Percentiles rank a stretch among this genome's conserved stretches.
These are phyloP conservation scores for Nymphalis io DNA, from an alignment of 1,140 invertebrate species.

Conservation along the genomic window DNA sequence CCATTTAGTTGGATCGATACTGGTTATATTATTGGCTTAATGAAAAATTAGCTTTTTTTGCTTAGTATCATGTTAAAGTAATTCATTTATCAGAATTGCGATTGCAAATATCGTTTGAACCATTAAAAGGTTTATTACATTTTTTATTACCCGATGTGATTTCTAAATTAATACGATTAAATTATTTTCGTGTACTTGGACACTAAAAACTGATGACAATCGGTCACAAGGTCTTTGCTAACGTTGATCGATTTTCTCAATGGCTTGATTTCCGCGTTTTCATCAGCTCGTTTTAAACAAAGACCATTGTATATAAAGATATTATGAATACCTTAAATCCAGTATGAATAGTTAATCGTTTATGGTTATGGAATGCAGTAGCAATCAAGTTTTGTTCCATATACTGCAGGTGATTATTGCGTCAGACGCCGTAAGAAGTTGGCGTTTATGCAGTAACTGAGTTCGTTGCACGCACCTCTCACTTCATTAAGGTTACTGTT, in stretches of 20 bases:
- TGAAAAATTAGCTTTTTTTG: neutral
- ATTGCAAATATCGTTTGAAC: neutral
- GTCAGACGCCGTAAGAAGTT: conserved; percentile 55
- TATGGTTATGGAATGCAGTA: conserved; percentile 61
- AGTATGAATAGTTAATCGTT: conserved; percentile 32
- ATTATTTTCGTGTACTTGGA: neutral
- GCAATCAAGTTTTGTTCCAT: conserved; percentile 63
- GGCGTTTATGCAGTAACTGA: conserved; percentile 36
- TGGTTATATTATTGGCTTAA: neutral
- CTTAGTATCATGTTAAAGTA: too few relatives aligned
- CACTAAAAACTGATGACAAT: conserved; percentile 17
- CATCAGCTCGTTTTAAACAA: conserved; percentile 37
- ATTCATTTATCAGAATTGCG: too few relatives aligned
- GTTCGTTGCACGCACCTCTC: conserved; percentile 50
- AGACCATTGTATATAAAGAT: conserved; percentile 40
- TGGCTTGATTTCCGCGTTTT: conserved; percentile 39
- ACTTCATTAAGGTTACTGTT: conserved; percentile 50
- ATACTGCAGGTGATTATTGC: conserved; percentile 63
- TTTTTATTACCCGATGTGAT: neutral
- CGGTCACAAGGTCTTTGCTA: conserved; percentile 27
- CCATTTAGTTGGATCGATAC: conserved; percentile 5
- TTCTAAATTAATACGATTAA: neutral
- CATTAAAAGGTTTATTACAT: neutral
- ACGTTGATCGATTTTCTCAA: conserved; percentile 32
- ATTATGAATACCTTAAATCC: conserved; percentile 34